Evolutionary conservation across 2,797 vertebrate species (phyloP).

Genomic region (Peromyscus nudipes): DNA sequence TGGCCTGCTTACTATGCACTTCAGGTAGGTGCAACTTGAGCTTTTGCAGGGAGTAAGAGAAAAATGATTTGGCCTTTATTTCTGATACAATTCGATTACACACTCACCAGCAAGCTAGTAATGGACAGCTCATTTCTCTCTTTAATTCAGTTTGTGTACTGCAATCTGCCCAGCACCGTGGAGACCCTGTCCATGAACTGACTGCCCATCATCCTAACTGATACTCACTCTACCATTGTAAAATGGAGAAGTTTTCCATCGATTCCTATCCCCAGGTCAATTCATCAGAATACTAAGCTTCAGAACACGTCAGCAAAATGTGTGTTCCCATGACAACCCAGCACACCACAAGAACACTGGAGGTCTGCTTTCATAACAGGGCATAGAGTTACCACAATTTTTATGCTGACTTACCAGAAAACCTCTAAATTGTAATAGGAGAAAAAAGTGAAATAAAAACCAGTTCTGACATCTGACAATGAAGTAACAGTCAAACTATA

Average conservation of each 20-base stretch:
- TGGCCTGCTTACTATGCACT: slow-evolving; percentile 31
- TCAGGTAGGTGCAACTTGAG: background rate
- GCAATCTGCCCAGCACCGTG: slow-evolving; percentile 37
- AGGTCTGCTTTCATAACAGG: slow-evolving; percentile 40
- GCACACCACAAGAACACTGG: slow-evolving; percentile 7
- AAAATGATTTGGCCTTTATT: slow-evolving; percentile 17
- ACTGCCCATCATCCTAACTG: slow-evolving; percentile 52
- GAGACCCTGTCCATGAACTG: slow-evolving; percentile 19
- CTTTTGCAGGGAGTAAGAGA: slow-evolving; percentile 7
- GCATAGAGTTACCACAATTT: background rate
- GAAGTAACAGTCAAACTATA: slow-evolving; percentile 49
- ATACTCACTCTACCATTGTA: slow-evolving; percentile 51
- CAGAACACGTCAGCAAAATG: slow-evolving; percentile 72
- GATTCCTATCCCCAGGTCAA: slow-evolving; percentile 53
- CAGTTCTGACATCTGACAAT: slow-evolving; percentile 66
- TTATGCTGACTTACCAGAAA: slow-evolving; percentile 70
- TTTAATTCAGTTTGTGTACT: slow-evolving; percentile 63
- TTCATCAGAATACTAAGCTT: slow-evolving; percentile 74
- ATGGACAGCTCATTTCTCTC: slow-evolving; percentile 42
- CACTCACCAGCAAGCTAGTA: slow-evolving; percentile 40
- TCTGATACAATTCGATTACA: slow-evolving; percentile 65
- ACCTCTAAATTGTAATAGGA: slow-evolving; percentile 59
- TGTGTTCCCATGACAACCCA: slow-evolving; percentile 54
- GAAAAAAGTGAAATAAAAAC: slow-evolving; percentile 63
- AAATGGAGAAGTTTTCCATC: slow-evolving; percentile 66